Base-by-base conservation (phyloP, 1,140 invertebrate genomes). In the Druon quercuslanigerum region DNA sequence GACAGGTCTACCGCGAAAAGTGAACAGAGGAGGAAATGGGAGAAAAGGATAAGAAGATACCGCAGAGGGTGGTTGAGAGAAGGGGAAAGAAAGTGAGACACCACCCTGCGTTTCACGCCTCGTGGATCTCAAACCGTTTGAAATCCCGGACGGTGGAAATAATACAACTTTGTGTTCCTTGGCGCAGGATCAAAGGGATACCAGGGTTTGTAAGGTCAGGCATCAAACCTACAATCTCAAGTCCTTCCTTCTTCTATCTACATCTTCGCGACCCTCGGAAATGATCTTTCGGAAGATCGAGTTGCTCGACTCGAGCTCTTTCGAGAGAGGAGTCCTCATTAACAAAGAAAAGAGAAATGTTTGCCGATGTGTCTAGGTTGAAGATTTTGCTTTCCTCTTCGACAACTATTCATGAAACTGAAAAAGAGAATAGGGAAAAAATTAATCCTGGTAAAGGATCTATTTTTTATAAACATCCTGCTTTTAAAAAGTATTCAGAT, bases 121-220 rank as follows among this genome's bases (percentile, higher is more conserved):
- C 86, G 80, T 85, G 81, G 84, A 82, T 86, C 85, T 73, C 82
- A 82, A 88, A 87, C 84, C 85, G 85, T 90, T 90, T 87, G 87
- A 88, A 90, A 87, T 79, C 83, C 86, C 83, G 83, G 82, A 79
- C 80, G 83, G 87, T 90, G 87, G 86, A 90, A 90, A 89, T 90
- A 90, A 89, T 90, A 90, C 88, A 90, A 90, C 88, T 89, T 89
- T 89, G 86, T 87, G 88, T 89, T 88, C 87, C 88, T 88, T 88
- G 60, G 84, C 85, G 79, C 74, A 80, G 79, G 86, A 89, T 90
- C 88, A 90, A 90, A 90, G 88, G 83, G 83, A 88, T 82, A 82
- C 81, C 83, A 84, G 77, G 77, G 81, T 76, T 77, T 54, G 74
- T 85, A 66, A 66, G 60, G 60, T 66, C 60, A 66, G 25, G 79